Conservation (phyloP, 2,888 invertebrate genomes). For the Dendrolimus pini region DNA sequence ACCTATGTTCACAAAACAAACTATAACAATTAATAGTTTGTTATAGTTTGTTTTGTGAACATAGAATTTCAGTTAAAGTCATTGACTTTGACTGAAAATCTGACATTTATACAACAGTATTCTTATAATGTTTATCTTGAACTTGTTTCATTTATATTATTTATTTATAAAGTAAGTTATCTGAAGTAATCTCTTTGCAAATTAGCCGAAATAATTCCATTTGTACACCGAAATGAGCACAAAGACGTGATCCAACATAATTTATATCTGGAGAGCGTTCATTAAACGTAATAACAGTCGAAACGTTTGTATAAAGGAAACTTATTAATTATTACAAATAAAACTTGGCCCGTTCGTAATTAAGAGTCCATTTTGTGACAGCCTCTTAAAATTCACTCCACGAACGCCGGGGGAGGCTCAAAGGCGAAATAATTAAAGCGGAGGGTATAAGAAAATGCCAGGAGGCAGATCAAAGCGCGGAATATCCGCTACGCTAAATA, state of each 20-base stretch:
- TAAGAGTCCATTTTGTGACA: conserved; percentile 71
- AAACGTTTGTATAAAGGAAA: conserved; percentile 25
- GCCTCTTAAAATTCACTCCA: conserved; percentile 70
- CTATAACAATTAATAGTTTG: too few species aligned
- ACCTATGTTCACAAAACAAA: too few species aligned
- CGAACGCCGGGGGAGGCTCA: conserved; percentile 52
- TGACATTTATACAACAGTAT: too few species aligned
- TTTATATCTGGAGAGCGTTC: neutral
- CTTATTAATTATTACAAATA: conserved; percentile 68
- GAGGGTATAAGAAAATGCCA: conserved; percentile 64
- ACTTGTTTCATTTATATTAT: too few species aligned
- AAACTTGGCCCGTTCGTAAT: conserved; percentile 56
- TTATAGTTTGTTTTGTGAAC: too few species aligned
- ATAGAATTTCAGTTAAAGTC: too few species aligned
- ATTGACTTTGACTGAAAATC: too few species aligned
- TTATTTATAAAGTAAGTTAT: too few species aligned
- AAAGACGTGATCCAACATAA: neutral
- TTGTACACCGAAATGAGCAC: too few species aligned
- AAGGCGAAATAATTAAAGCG: conserved; percentile 72
- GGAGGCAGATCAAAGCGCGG: conserved; percentile 60
- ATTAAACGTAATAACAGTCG: conserved; percentile 21
- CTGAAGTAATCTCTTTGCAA: too few species aligned
- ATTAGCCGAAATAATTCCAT: too few species aligned
- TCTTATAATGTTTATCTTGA: too few species aligned
- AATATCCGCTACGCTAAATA: conserved; percentile 58